These are phyloP conservation scores for Drosophila borborema DNA, from an alignment of 2,888 invertebrate genomes.

Conservation along the genomic window DNA sequence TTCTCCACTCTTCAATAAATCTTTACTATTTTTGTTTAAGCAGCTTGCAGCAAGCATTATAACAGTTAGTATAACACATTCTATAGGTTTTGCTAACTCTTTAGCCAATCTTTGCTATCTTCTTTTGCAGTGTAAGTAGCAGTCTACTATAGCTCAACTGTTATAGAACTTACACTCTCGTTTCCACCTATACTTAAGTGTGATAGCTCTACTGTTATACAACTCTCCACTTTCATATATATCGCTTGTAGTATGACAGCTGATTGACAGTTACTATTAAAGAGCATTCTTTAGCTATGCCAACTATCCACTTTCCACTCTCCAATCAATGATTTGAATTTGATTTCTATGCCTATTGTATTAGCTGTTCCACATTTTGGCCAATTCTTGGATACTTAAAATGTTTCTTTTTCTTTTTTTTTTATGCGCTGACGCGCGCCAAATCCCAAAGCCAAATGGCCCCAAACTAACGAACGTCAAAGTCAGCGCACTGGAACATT, in stretches of 20 bases:
- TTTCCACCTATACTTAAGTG: too few relatives aligned
- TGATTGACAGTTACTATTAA: neutral
- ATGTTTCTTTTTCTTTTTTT: too few relatives aligned
- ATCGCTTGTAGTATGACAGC: too few relatives aligned
- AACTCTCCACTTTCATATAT: neutral
- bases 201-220: neutral
- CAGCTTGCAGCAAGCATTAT: too few relatives aligned
- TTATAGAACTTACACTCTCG: conserved; percentile 1
- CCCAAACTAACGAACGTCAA: conserved; percentile 72
- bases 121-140: neutral
- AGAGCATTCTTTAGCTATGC: neutral
- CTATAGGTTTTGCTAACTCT: too few relatives aligned
- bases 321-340: too few relatives aligned
- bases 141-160: neutral
- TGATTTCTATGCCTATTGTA: conserved; percentile 54
- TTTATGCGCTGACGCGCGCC: conserved; percentile 63
- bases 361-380: conserved; percentile 48
- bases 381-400: conserved; percentile 38
- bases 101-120: too few relatives aligned
- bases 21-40: neutral
- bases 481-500: conserved; percentile 74
- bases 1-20: neutral
- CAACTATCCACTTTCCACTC: conserved; percentile 1
- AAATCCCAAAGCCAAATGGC: conserved; percentile 71
- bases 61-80: neutral